These are phyloP conservation scores for Xyliphius kryptos DNA, from an alignment of 2,113 vertebrate genomes.

Conservation along the genomic window DNA sequence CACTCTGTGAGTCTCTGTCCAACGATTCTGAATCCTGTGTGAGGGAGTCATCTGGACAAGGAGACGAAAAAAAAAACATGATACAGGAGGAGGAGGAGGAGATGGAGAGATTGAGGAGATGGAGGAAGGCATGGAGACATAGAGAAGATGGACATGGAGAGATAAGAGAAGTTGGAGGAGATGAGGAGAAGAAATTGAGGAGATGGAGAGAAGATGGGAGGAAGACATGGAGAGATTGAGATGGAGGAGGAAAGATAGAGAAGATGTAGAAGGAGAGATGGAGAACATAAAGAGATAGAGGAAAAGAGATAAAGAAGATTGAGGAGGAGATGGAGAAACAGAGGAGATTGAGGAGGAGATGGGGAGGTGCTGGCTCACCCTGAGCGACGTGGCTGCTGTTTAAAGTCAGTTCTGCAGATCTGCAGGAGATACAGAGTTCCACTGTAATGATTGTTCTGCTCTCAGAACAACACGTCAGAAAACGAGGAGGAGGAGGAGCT, in stretches of 20 bases:
- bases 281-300: not conserved
- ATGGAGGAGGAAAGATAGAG: too few relatives aligned
- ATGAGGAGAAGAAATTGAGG: too few relatives aligned
- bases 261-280: not conserved
- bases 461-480: not conserved
- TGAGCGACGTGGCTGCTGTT: slow-evolving; percentile 29
- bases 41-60: slow-evolving; percentile 44
- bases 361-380: slow-evolving; percentile 43
- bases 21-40: slow-evolving; percentile 44
- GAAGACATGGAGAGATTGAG: too few relatives aligned
- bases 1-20: slow-evolving; percentile 42
- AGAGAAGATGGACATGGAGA: too few relatives aligned
- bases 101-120: too few relatives aligned
- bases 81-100: too few relatives aligned
- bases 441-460: too few relatives aligned
- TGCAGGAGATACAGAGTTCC: slow-evolving; percentile 32
- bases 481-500: not conserved
- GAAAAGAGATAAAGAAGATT: too few relatives aligned
- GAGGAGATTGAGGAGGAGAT: not conserved
- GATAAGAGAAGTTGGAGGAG: too few relatives aligned
- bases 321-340: not conserved
- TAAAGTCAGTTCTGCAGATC: slow-evolving; percentile 38
- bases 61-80: not conserved
- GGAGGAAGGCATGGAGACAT: too few relatives aligned
- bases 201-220: too few relatives aligned